These are phyloP conservation scores for Dusona sp. DNA, from an alignment of 2,888 invertebrate genomes.

Conservation along the genomic window DNA sequence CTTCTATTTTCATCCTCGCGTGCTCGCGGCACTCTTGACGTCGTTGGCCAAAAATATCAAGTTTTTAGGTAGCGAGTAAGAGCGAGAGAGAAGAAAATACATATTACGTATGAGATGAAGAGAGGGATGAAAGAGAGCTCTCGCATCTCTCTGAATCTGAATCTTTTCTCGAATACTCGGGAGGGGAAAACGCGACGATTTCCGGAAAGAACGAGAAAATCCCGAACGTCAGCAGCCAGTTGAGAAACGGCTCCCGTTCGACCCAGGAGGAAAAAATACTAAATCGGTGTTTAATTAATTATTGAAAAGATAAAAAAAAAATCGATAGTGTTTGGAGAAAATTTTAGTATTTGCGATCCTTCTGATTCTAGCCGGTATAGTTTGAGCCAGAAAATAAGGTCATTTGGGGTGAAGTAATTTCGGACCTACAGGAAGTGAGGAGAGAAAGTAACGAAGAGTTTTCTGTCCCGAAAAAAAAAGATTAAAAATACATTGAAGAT, in stretches of 20 bases:
- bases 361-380: not conserved
- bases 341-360: not conserved
- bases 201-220: constrained; percentile 64
- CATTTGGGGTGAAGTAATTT: not conserved
- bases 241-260: constrained; percentile 35
- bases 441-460: not conserved
- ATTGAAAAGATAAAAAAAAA: not conserved
- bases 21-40: constrained; percentile 77
- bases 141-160: constrained; percentile 80
- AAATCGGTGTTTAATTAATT: constrained; percentile 18
- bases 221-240: constrained; percentile 44
- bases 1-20: constrained; percentile 81
- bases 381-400: not conserved
- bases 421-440: not conserved
- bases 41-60: constrained; percentile 83
- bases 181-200: constrained; percentile 68
- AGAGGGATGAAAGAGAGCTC: constrained; percentile 74
- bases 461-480: not conserved
- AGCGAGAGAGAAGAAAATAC: constrained; percentile 66
- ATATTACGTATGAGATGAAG: constrained; percentile 10
- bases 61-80: constrained; percentile 73
- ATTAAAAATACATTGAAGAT: not conserved
- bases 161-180: constrained; percentile 39
- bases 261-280: not conserved
- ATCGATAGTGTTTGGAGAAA: not conserved